A percentile compares a stretch with the other conserved stretches of the same genome.
These are phyloP conservation scores for Calycopis cecrops DNA, from an alignment of 1,140 invertebrate species.

Conservation along the genomic window DNA sequence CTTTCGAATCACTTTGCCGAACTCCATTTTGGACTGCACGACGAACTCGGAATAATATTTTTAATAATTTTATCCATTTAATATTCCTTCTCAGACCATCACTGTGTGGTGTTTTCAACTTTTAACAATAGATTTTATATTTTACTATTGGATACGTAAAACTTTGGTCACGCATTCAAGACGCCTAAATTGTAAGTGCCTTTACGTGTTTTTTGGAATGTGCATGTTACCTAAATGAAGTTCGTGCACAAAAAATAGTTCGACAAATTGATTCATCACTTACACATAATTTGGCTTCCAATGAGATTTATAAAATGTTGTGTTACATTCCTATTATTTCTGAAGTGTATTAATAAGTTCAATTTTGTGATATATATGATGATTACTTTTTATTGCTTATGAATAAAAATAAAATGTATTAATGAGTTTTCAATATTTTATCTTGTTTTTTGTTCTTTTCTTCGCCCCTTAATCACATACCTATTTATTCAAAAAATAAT, in stretches of 20 bases:
- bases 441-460: conserved; percentile 2
- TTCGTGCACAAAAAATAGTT: conserved; percentile 24
- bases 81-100: conserved; percentile 1
- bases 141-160: not conserved
- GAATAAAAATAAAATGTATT: conserved; percentile 67
- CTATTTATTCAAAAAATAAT: too few relatives aligned
- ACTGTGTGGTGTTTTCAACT: conserved; percentile 1
- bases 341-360: conserved; percentile 47
- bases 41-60: not conserved
- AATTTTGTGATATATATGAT: conserved; percentile 62
- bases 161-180: conserved; percentile 20
- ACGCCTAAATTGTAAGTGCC: conserved; percentile 64
- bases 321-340: conserved; percentile 44
- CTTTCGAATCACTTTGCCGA: conserved; percentile 3
- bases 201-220: conserved; percentile 50
- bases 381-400: conserved; percentile 73
- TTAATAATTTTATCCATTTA: not conserved
- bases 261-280: conserved; percentile 22
- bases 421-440: conserved; percentile 17
- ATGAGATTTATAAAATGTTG: conserved; percentile 41
- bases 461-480: too few relatives aligned
- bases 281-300: conserved; percentile 7
- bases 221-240: conserved; percentile 20
- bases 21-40: not conserved
- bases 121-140: conserved; percentile 8